phyloP scores from a whole-genome alignment of 1,140 invertebrate genomes.

The Drosophila navojoa region DNA sequence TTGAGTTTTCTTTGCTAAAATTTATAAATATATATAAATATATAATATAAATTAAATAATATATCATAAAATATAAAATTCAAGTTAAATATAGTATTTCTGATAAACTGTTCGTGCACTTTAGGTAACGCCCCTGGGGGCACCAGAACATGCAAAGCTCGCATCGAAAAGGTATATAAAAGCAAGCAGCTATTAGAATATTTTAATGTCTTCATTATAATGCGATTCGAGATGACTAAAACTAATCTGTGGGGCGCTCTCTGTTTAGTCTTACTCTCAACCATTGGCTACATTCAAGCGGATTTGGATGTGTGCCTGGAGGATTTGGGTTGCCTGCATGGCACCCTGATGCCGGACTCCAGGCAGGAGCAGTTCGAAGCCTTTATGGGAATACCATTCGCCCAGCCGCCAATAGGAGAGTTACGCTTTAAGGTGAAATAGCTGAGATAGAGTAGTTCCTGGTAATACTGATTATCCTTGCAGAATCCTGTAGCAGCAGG shows the following conservation, averaged over 20 bases:
- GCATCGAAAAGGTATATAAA: slow-evolving; percentile 2
- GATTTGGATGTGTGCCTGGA: slow-evolving; percentile 65
- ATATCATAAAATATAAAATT: neutral
- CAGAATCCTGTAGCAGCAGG: slow-evolving; percentile 64
- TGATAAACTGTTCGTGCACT: neutral
- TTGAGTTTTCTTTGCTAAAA: neutral
- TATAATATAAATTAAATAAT: too few relatives aligned
- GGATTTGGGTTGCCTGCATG: slow-evolving; percentile 61
- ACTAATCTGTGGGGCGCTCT: neutral
- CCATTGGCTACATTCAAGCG: neutral
- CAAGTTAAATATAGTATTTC: neutral
- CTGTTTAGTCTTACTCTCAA: neutral
- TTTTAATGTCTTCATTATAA: neutral
- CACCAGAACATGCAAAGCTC: neutral
- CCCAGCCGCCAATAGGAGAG: slow-evolving; percentile 64
- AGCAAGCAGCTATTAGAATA: slow-evolving; percentile 1
- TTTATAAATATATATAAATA: too few relatives aligned
- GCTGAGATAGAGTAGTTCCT: too few relatives aligned
- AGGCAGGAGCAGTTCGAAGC: slow-evolving; percentile 51
- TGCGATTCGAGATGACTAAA: slow-evolving; percentile 8
- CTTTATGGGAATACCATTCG: slow-evolving; percentile 79
- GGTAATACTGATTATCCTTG: neutral
- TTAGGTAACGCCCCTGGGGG: neutral
- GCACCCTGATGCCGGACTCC: slow-evolving; percentile 53
- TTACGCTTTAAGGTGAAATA: slow-evolving; percentile 67